phyloP scores from a whole-genome alignment of 1,140 invertebrate genomes.

The Drosophila equinoxialis region DNA sequence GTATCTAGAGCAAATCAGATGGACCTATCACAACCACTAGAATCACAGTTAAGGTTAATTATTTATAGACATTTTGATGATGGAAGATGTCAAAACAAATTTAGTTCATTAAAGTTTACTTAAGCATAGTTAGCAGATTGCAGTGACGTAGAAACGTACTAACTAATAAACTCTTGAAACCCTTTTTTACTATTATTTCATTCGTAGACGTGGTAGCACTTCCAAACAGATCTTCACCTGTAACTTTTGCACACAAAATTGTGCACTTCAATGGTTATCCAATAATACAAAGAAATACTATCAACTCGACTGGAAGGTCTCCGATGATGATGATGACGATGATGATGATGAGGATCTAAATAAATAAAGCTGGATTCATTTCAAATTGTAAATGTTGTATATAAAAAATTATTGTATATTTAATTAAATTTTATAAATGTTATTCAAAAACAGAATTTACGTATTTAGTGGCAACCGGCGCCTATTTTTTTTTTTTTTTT shows the following conservation, averaged over 20 bases:
- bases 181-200: not conserved
- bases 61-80: too few species aligned
- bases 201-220: constrained; percentile 65
- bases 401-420: constrained; percentile 42
- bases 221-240: constrained; percentile 79
- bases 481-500: too few species aligned
- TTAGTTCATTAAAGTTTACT: too few species aligned
- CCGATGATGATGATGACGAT: constrained; percentile 54
- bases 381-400: constrained; percentile 68
- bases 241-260: constrained; percentile 74
- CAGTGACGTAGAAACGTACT: too few species aligned
- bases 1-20: constrained; percentile 23
- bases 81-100: too few species aligned
- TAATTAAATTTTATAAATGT: constrained; percentile 28
- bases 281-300: constrained; percentile 71
- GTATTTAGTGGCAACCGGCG: constrained; percentile 49
- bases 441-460: constrained; percentile 35
- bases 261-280: constrained; percentile 63
- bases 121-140: too few species aligned
- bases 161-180: too few species aligned
- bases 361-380: constrained; percentile 27
- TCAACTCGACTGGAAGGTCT: constrained; percentile 69
- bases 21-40: constrained; percentile 50
- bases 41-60: constrained; percentile 30
- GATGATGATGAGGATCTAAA: not conserved